Evolutionary conservation across 2,113 vertebrate genomes (phyloP).

Genomic region (Baryphthengus martii): DNA sequence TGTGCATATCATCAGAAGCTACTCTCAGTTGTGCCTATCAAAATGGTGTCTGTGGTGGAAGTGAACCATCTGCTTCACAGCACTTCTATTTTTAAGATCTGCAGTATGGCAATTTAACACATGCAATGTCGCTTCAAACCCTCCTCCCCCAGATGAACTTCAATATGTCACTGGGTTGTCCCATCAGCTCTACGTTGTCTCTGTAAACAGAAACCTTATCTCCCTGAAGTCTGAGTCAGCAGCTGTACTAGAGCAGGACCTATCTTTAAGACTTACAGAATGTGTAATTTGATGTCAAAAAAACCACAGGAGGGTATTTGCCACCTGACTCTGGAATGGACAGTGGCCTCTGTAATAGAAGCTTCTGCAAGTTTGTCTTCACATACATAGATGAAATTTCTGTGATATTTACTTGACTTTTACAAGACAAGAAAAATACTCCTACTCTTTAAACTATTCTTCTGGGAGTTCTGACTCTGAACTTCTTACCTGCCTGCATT

Average conservation of each 20-base stretch:
- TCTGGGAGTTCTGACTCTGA: background rate
- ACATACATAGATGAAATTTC: background rate
- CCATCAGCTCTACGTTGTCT: constrained; percentile 35
- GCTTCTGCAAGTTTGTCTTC: background rate
- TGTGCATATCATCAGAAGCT: constrained; percentile 8
- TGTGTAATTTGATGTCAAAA: constrained; percentile 46
- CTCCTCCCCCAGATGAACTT: constrained; percentile 33
- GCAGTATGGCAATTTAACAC: constrained; percentile 25
- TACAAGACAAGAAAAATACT: background rate
- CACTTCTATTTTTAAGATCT: constrained; percentile 47
- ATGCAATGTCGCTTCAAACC: constrained; percentile 7
- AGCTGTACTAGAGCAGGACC: constrained; percentile 41
- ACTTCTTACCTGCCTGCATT: background rate
- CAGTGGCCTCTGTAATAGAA: background rate
- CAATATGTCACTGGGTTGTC: constrained; percentile 54
- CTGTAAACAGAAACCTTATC: constrained; percentile 62
- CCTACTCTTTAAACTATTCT: background rate
- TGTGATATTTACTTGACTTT: background rate
- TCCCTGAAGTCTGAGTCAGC: constrained; percentile 63
- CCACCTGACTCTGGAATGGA: constrained; percentile 59
- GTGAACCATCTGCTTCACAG: constrained; percentile 40
- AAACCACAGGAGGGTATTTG: constrained; percentile 15
- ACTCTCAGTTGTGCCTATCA: constrained; percentile 46
- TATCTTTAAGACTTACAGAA: constrained; percentile 36
- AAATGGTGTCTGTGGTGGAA: constrained; percentile 49